phyloP scores from a whole-genome alignment of 2,797 vertebrate species.

The Tenualosa ilisha region DNA sequence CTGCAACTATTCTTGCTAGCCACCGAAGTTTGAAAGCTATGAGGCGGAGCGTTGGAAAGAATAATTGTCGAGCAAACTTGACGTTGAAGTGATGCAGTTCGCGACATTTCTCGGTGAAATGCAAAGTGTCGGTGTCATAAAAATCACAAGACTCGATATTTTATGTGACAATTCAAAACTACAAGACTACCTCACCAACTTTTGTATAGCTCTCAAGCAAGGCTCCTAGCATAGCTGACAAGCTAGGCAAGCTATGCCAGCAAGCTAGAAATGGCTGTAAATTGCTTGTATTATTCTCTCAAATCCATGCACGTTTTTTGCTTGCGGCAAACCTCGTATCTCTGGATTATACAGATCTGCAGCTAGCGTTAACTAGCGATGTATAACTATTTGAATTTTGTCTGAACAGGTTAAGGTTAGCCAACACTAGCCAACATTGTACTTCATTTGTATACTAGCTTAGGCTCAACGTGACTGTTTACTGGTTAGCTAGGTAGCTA shows the following conservation, averaged over 20 bases:
- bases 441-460: not conserved
- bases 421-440: not conserved
- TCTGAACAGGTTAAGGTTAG: not conserved
- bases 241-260: not conserved
- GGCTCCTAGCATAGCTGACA: not conserved
- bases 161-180: not conserved
- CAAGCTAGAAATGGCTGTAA: not conserved
- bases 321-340: not conserved
- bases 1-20: not conserved
- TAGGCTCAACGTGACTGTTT: not conserved
- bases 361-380: not conserved
- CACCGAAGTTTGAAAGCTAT: not conserved
- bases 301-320: not conserved
- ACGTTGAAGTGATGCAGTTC: not conserved
- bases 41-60: not conserved
- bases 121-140: not conserved
- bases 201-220: not conserved
- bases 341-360: not conserved
- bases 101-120: not conserved
- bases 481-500: not conserved
- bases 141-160: not conserved
- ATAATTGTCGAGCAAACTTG: not conserved
- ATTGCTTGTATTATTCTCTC: not conserved
- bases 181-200: constrained; percentile 3
- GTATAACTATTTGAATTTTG: not conserved